These are phyloP conservation scores for Pelmatolapia mariae DNA, from an alignment of 2,113 vertebrate genomes.

Conservation along the genomic window DNA sequence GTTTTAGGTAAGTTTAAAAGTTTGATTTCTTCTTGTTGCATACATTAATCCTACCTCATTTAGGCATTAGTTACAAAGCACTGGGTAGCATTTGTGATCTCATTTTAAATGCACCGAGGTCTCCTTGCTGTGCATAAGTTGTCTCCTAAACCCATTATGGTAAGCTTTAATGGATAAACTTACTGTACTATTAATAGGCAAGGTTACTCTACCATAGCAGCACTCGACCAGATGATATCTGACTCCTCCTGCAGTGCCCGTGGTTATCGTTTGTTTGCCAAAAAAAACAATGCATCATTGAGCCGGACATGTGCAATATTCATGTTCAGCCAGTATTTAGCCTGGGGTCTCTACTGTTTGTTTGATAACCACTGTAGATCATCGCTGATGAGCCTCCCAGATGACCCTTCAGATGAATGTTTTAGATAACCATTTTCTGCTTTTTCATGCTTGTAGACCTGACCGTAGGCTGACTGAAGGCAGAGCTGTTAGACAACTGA, in stretches of 20 bases:
- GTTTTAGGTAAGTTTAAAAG: neutral
- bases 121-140: neutral
- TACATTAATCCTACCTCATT: neutral
- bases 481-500: neutral
- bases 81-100: neutral
- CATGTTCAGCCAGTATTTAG: neutral
- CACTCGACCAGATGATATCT: neutral
- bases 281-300: neutral
- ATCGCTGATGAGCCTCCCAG: neutral
- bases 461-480: neutral
- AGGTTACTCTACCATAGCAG: neutral
- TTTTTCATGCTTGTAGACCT: neutral
- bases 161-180: constrained; percentile 11
- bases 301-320: neutral
- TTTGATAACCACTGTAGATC: neutral
- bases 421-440: neutral
- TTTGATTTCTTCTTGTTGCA: neutral
- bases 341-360: neutral
- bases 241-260: neutral
- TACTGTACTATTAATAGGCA: constrained; percentile 3
- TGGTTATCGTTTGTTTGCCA: neutral
- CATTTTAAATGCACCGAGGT: neutral
- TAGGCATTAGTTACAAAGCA: neutral
- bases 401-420: neutral
- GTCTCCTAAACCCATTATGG: neutral